Percentiles rank a stretch among this genome's conserved stretches.
These are phyloP conservation scores for Mobula hypostoma DNA, from an alignment of 2,113 vertebrate genomes.

Conservation along the genomic window DNA sequence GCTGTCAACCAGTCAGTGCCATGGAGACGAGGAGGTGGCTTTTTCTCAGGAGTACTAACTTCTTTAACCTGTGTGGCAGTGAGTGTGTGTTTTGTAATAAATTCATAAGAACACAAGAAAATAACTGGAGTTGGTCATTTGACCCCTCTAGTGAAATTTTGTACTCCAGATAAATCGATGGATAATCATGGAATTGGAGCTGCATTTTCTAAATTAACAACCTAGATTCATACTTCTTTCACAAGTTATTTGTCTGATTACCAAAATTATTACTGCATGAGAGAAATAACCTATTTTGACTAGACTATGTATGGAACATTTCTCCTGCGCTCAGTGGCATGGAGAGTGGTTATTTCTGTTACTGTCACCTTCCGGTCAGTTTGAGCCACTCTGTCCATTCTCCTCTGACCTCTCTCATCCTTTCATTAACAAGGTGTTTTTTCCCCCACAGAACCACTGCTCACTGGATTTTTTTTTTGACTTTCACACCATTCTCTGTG, in stretches of 20 bases:
- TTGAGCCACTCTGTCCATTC: no score
- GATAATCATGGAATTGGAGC: not conserved
- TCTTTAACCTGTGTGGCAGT: slow-evolving; percentile 79
- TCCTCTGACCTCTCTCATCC: no score
- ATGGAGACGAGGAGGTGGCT: slow-evolving; percentile 66
- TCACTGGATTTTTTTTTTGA: no score
- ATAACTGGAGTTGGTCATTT: no score
- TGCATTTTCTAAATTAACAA: not conserved
- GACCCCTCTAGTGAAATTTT: not conserved
- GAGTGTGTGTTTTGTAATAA: slow-evolving; percentile 51
- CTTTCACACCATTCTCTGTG: no score
- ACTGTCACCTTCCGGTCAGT: no score
- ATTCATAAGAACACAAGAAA: not conserved
- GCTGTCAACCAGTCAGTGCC: slow-evolving; percentile 50
- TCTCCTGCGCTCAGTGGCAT: no score
- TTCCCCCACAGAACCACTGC: no score
- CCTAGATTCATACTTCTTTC: not conserved
- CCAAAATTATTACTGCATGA: not conserved
- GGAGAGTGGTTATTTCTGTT: no score
- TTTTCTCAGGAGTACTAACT: slow-evolving; percentile 83
- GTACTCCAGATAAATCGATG: not conserved
- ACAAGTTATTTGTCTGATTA: not conserved
- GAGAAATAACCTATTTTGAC: not conserved
- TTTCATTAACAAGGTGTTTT: no score
- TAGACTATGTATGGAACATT: not conserved